These are phyloP conservation scores for Plutella xylostella DNA, from an alignment of 2,888 invertebrate species.

Conservation along the genomic window DNA sequence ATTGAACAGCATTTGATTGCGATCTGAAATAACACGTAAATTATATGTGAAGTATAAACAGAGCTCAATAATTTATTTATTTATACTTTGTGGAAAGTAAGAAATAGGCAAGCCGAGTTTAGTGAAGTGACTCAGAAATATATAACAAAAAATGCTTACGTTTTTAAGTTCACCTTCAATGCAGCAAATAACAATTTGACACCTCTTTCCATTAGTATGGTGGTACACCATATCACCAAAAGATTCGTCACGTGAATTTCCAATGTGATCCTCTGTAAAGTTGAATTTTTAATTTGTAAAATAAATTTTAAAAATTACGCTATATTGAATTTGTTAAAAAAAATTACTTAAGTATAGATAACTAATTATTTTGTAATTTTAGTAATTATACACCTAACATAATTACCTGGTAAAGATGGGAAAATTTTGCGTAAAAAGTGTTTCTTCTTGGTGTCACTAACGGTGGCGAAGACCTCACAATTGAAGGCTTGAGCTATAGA, in stretches of 20 bases:
- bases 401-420: conserved; percentile 31
- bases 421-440: conserved; percentile 36
- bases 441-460: conserved; percentile 39
- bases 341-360: background rate
- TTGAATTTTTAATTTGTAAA: too few species aligned
- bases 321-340: too few species aligned
- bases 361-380: background rate
- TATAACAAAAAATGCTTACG: conserved; percentile 5
- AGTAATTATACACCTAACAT: background rate
- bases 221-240: conserved; percentile 2
- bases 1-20: conserved; percentile 16
- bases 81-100: background rate
- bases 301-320: too few species aligned
- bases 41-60: background rate
- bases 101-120: too few species aligned
- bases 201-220: background rate
- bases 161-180: background rate
- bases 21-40: conserved; percentile 10
- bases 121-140: too few species aligned
- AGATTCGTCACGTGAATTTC: conserved; percentile 2
- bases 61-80: background rate
- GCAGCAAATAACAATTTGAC: background rate
- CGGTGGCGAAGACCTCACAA: conserved; percentile 39
- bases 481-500: conserved; percentile 30
- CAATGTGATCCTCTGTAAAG: conserved; percentile 8